Percentiles rank a stretch among this genome's conserved stretches.
Conservation (phyloP, 2,113 vertebrate genomes). For the Lophius piscatorius region DNA sequence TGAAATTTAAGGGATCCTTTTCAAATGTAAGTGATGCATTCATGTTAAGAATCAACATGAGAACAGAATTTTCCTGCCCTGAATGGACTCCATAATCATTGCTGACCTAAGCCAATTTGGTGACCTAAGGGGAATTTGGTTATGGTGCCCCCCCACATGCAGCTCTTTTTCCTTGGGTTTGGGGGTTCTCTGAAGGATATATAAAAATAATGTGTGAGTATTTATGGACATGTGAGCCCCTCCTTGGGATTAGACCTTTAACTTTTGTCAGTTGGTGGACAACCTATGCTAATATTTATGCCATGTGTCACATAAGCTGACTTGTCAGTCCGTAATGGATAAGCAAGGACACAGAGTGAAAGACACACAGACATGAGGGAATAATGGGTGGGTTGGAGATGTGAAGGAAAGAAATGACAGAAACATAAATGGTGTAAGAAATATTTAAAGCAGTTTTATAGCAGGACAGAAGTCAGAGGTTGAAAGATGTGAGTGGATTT, state of each 20-base stretch:
- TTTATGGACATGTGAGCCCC: constrained; percentile 4
- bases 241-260: constrained; percentile 14
- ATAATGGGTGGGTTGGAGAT: background rate
- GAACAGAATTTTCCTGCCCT: too few relatives aligned
- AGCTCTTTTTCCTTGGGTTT: background rate
- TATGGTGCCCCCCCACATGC: too few relatives aligned
- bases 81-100: too few relatives aligned
- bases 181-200: background rate
- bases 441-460: constrained; percentile 5
- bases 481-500: background rate
- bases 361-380: background rate
- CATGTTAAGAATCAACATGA: too few relatives aligned
- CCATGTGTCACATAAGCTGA: constrained; percentile 22
- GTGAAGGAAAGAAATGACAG: background rate
- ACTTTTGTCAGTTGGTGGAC: constrained; percentile 18
- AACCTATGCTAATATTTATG: constrained; percentile 20
- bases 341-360: constrained; percentile 25
- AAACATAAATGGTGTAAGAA: constrained; percentile 15
- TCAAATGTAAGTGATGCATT: too few relatives aligned
- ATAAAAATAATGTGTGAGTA: background rate
- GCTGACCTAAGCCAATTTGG: too few relatives aligned
- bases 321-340: constrained; percentile 22
- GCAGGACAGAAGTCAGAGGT: constrained; percentile 20
- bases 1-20: too few relatives aligned
- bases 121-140: too few relatives aligned